Evolutionary conservation across 2,113 vertebrate species (phyloP), one percentile per base, ranked within the genome.

Genomic region (Salvelinus alpinus): DNA sequence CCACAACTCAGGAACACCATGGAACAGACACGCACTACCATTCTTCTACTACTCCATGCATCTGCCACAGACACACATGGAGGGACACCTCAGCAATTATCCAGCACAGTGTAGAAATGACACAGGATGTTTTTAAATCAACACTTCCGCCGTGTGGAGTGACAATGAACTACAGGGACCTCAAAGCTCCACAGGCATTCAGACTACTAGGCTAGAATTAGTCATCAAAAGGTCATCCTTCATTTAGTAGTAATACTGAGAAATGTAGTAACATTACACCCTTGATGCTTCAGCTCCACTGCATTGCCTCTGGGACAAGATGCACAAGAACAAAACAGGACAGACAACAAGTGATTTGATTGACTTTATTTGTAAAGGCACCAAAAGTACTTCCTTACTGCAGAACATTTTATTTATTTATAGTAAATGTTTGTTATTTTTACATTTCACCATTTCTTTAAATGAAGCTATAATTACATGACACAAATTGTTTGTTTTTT

Each of bases 341-440:
- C 9, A 44, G 38, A 44, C 38, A 7, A 74, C 12, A 16, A 64
- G 3, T 82, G 80, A 90, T 90, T 91, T 89, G 90, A 92, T 91
- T 92, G 88, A 90, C 85, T 92, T 92, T 93, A 93, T 93, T 93
- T 91, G 91, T 92, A 93, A 93, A 93, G 92, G 92, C 92, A 93
- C 92, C 87, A 90, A 86, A 92, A 92, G 90, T 92, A 91, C 90
- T 91, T 93, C 91, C 90, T 93, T 92, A 93, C 91, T 92, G 91
- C 92, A 90, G 87, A 93, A 90, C 90, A 88, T 90, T 89, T 88
- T 86, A 88, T 91, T 88, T 88, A 89, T 90, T 92, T 89, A 90
- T 92, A 91, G 89, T 91, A 91, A 90, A 90, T 89, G 88, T 91
- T 90, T 87, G 75, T 86, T 85, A 76, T 78, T 86, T 85, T 85